Percentiles rank a stretch among this genome's conserved stretches.
These are phyloP conservation scores for Gonioctena quinquepunctata DNA, from an alignment of 1,140 invertebrate species.

Conservation along the genomic window DNA sequence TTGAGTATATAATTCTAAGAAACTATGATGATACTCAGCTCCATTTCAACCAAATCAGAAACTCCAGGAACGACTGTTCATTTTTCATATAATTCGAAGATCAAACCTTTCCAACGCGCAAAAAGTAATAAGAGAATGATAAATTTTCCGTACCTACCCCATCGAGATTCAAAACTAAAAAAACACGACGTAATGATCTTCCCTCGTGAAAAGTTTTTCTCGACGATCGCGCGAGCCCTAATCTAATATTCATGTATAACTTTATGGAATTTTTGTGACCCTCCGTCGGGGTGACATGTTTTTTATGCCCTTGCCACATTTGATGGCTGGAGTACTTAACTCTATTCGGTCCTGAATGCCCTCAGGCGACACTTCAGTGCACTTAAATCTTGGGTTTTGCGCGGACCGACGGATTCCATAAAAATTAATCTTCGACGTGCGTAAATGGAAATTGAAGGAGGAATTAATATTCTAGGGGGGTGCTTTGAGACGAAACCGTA, in stretches of 20 bases:
- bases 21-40: no score
- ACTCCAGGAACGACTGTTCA: no score
- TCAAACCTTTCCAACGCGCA: no score
- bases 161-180: conserved; percentile 1
- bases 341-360: conserved; percentile 24
- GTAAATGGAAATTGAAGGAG: background rate
- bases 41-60: no score
- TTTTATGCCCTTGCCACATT: conserved; percentile 32
- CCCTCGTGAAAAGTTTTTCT: background rate
- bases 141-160: background rate
- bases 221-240: conserved; percentile 20
- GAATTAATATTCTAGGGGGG: background rate
- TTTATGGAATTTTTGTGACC: conserved; percentile 35
- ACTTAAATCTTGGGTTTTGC: conserved; percentile 18
- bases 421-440: conserved; percentile 8
- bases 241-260: conserved; percentile 40
- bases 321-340: conserved; percentile 34
- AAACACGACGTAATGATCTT: conserved; percentile 16
- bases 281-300: conserved; percentile 33
- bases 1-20: no score
- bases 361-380: conserved; percentile 24
- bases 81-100: no score
- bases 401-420: background rate
- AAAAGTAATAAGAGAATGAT: background rate
- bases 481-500: no score